A percentile compares a stretch with the other conserved stretches of the same genome.
phyloP scores from a whole-genome alignment of 1,140 invertebrate species.

The Wiebesia pumilae region DNA sequence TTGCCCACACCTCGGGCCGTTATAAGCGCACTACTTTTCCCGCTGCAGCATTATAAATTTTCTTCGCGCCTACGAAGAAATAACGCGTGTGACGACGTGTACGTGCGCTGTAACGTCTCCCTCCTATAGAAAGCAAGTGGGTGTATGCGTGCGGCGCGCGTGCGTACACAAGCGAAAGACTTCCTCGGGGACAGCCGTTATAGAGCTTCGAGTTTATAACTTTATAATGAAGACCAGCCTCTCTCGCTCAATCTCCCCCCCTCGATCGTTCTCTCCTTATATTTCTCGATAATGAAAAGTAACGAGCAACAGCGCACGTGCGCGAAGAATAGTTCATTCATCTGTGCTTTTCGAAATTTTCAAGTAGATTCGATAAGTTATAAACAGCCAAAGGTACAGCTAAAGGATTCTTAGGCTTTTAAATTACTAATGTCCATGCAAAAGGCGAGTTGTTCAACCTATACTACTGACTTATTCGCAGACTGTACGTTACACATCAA shows the following conservation, averaged over 20 bases:
- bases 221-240: constrained; percentile 7
- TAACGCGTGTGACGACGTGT: not conserved
- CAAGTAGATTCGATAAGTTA: too few species aligned
- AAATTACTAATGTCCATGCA: too few species aligned
- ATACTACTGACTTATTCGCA: too few species aligned
- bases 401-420: too few species aligned
- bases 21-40: constrained; percentile 24
- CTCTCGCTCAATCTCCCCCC: not conserved
- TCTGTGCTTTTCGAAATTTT: not conserved
- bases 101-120: not conserved
- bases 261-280: not conserved
- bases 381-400: too few species aligned
- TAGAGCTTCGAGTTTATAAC: constrained; percentile 31
- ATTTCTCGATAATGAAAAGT: constrained; percentile 8
- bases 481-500: too few species aligned
- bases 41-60: constrained; percentile 39
- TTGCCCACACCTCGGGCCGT: not conserved
- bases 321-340: not conserved
- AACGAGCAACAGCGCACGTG: not conserved
- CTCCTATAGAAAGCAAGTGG: constrained; percentile 11
- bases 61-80: constrained; percentile 38
- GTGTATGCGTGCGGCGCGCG: not conserved
- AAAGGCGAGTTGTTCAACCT: too few species aligned
- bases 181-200: constrained; percentile 12
- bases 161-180: not conserved